Evolutionary conservation across 2,797 vertebrate species (phyloP).

Genomic region (Hydrolagus colliei): DNA sequence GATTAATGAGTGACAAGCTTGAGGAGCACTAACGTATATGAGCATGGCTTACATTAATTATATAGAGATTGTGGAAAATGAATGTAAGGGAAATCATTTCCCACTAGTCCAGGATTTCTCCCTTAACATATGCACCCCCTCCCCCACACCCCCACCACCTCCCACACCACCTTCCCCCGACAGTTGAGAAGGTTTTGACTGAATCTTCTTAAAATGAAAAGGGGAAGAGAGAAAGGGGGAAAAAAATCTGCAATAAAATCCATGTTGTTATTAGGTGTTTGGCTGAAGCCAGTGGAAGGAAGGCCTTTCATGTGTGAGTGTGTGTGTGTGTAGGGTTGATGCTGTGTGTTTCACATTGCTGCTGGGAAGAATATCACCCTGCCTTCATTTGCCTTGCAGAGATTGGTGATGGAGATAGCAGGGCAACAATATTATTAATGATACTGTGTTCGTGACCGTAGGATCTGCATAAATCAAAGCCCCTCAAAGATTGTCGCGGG

Average conservation of each 20-base stretch:
- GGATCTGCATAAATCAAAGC: conserved; percentile 45
- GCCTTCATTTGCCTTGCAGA: conserved; percentile 42
- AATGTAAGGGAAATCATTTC: conserved; percentile 68
- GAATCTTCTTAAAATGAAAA: not conserved
- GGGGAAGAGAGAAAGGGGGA: not conserved
- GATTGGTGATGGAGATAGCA: conserved; percentile 49
- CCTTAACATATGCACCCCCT: conserved; percentile 59
- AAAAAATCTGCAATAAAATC: not conserved
- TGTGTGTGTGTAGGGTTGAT: conserved; percentile 15
- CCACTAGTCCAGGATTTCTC: conserved; percentile 63
- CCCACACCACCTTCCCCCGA: conserved; percentile 36
- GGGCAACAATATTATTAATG: conserved; percentile 46
- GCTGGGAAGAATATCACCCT: conserved; percentile 27
- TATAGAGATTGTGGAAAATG: conserved; percentile 76
- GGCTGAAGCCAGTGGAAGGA: conserved; percentile 15
- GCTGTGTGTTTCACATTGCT: conserved; percentile 21
- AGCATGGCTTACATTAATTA: conserved; percentile 91
- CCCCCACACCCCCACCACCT: not conserved
- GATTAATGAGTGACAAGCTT: conserved; percentile 98
- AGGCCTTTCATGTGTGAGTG: conserved; percentile 27
- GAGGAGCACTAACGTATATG: conserved; percentile 82
- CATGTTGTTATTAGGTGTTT: not conserved
- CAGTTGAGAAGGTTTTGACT: conserved; percentile 35
- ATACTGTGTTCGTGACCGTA: conserved; percentile 43
- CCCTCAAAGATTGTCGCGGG: conserved; percentile 28